Conservation (phyloP, 2,888 invertebrate species). For the Apotomis capreana region DNA sequence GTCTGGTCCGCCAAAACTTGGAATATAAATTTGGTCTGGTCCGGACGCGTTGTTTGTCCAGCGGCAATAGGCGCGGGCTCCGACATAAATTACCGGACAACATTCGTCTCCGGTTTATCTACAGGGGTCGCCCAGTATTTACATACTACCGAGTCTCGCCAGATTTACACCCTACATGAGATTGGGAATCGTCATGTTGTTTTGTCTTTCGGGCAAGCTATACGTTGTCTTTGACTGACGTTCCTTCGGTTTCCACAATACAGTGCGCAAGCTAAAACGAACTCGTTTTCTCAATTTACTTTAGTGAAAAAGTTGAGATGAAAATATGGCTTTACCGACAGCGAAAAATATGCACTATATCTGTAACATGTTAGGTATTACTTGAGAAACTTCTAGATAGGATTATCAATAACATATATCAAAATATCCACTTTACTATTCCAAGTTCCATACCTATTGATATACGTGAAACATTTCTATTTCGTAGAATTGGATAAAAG, state of each 20-base stretch:
- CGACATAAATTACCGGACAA: slow-evolving; percentile 74
- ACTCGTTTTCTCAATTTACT: too few species aligned
- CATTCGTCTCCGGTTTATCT: slow-evolving; percentile 67
- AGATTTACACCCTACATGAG: slow-evolving; percentile 45
- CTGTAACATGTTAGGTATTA: too few species aligned
- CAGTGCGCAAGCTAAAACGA: too few species aligned
- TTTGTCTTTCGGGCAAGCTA: slow-evolving; percentile 10
- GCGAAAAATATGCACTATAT: too few species aligned
- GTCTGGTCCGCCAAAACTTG: slow-evolving; percentile 64
- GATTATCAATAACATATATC: too few species aligned
- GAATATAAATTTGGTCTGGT: slow-evolving; percentile 72
- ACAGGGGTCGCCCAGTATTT: slow-evolving; percentile 68
- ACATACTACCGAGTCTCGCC: slow-evolving; percentile 53
- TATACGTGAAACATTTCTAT: slow-evolving; percentile 1
- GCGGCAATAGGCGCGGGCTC: slow-evolving; percentile 66
- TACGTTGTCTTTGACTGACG: background rate
- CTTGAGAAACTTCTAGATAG: too few species aligned
- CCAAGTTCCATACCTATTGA: background rate
- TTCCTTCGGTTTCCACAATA: background rate
- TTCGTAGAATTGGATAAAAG: slow-evolving; percentile 7
- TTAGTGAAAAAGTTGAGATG: too few species aligned
- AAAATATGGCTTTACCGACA: too few species aligned
- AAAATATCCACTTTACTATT: background rate
- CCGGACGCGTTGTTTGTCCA: slow-evolving; percentile 67
- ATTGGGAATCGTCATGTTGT: slow-evolving; percentile 3